Evolutionary conservation across 2,888 invertebrate species (phyloP), one percentile per base, ranked within the genome.

Genomic region (Heteromyza rotundicornis): DNA sequence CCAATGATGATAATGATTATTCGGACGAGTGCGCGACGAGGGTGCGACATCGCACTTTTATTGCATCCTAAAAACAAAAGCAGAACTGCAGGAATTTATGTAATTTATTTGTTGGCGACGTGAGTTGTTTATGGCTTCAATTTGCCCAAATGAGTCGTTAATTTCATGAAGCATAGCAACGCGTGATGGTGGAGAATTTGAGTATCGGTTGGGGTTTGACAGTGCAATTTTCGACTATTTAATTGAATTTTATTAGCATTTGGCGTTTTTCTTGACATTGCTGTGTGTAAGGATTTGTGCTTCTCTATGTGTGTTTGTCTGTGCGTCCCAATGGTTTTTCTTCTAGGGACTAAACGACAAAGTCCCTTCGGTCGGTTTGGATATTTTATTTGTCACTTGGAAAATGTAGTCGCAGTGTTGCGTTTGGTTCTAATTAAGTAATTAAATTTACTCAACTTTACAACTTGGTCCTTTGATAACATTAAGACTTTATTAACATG

Each of bases 211-310:
- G 54, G 35, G 44, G 7, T 16, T 12, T 16, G 55, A 36, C 55
- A 62, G 35, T 51, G 74, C 75, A 76, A 75, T 73, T 73, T 75
- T 73, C 69, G 71, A 69, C n/a, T 65, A 67, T 74, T 74, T 76
- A 76, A 77, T 76, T 78, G 78, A 78, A 78, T 76, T 78, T 76
- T 75, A 78, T 76, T 77, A 73, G 72, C 76, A 73, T 70, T 77
- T 72, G 35, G 35, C 22, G 57, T 22, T 55, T 17, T 20, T 5
- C 19, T 57, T 17, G 5, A 10, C 27, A 7, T 27, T 27, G 16
- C 40, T 40, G 5, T 10, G 14, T 40, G 3, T 40, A n/a, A n/a
- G 3, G 14, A 10, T 40, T n/a, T 40, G 14, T 40, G n/a, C 14
- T 40, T 40, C 23, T 50, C n/a, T 55, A 2, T 32, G 51, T 24